Conservation (phyloP, 2,888 invertebrate species). For the Creontiades dilutus region DNA sequence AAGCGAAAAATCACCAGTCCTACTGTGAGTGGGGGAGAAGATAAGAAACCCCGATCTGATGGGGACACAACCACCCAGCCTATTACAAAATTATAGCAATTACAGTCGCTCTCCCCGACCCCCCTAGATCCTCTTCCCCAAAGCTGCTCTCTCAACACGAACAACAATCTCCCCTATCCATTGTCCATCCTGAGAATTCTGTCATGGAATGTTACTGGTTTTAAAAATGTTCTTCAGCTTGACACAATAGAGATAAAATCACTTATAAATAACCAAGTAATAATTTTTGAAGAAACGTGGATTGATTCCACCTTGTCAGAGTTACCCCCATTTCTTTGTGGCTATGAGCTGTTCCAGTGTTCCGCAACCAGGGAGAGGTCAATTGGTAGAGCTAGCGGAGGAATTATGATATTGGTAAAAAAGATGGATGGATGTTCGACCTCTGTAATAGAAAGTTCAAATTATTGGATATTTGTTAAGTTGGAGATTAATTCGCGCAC, state of each 20-base stretch:
- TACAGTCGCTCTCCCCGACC: neutral
- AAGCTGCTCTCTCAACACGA: neutral
- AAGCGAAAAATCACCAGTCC: too few species aligned
- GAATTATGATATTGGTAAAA: neutral
- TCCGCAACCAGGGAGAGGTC: neutral
- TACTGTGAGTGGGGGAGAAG: too few species aligned
- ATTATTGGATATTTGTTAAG: neutral
- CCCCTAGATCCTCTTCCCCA: neutral
- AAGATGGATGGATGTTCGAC: neutral
- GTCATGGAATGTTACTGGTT: neutral
- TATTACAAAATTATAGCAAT: neutral
- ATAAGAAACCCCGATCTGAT: too few species aligned
- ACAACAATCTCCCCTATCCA: neutral
- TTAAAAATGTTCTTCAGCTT: conserved; percentile 10
- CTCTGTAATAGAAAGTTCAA: neutral
- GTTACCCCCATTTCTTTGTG: neutral
- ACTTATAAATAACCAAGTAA: neutral
- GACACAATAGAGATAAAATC: neutral
- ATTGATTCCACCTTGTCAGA: neutral
- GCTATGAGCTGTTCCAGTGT: neutral
- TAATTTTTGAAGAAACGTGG: neutral
- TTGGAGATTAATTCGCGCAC: neutral
- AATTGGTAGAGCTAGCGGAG: neutral
- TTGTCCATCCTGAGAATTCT: neutral
- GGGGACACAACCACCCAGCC: too few species aligned